Base-by-base conservation (phyloP, 2,797 vertebrate genomes). In the Channallabes apus region DNA sequence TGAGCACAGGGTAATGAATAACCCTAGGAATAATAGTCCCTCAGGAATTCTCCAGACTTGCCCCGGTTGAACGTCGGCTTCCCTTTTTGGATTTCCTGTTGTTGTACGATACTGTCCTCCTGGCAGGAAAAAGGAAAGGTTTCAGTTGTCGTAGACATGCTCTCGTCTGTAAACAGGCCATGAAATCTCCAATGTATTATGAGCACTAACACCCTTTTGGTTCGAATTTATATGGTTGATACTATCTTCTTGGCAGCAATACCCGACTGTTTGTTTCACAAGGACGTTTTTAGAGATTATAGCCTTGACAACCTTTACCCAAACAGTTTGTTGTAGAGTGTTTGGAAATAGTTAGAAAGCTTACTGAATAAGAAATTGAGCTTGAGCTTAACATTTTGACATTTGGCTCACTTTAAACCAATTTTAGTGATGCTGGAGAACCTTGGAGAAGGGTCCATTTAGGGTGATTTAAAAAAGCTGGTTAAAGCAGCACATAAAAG, bases 31-130 rank as follows among this genome's bases (percentile, higher is more conserved):
- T 20, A 29, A 46, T 46, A 59, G 80, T 83, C 62, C 58, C 80
- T 54, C 35, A 90, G 91, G 92, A 92, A 90, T 92, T 89, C 85
- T 84, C 79, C 88, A 89, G 87, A 87, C 88, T 82, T 82, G 87
- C 87, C 86, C 92, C 92, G 79, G 92, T 90, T 90, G 89, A 94
- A 89, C 89, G 89, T 80, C 89, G 2, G 86, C 89, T 95, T 95
- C 94, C 93, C 88, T 85, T 91, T 54, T 46, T 78, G 85, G 84
- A 58, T 91, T 95, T 95, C 94, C 94, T 95, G 95, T 94, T 94
- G 92, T 93, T 92, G 90, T 27, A 32, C 73, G 82, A 46, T 83
- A 83, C 88, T 78, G 78, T 89, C 91, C 84, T 86, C 51, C 85
- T 86, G 64, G 83, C 85, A 77, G 89, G 93, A 92, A 93, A 94